phyloP scores from a whole-genome alignment of 2,797 vertebrate genomes.

The Fratercula arctica region DNA sequence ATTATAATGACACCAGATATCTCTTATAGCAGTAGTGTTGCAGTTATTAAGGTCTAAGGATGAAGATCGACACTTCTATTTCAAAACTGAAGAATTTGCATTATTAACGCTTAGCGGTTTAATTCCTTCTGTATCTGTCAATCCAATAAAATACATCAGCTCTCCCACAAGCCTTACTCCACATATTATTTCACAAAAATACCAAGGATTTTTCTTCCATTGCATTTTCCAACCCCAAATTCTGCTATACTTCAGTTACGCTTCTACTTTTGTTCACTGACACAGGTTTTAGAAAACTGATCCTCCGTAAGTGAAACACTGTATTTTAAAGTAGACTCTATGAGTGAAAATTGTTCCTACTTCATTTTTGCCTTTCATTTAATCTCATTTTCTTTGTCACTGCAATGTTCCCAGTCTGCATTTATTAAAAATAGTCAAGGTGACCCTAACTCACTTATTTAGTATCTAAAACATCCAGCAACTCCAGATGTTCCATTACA shows the following conservation, averaged over 20 bases:
- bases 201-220: neutral
- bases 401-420: neutral
- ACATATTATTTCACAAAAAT: neutral
- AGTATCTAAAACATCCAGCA: neutral
- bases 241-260: neutral
- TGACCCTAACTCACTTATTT: neutral
- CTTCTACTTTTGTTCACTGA: neutral
- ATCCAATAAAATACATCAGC: neutral
- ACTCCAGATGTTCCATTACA: slow-evolving; percentile 16
- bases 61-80: neutral
- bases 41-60: slow-evolving; percentile 7
- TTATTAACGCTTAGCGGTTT: slow-evolving; percentile 26
- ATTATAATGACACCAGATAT: neutral
- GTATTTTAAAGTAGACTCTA: neutral
- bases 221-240: fast-evolving
- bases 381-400: neutral
- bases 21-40: neutral
- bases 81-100: slow-evolving; percentile 11
- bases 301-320: neutral
- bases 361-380: neutral
- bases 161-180: neutral
- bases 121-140: neutral
- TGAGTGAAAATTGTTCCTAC: neutral
- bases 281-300: neutral
- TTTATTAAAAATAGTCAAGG: slow-evolving; percentile 25